Conservation (phyloP, 2,888 invertebrate genomes). For the Dryobota labecula region DNA sequence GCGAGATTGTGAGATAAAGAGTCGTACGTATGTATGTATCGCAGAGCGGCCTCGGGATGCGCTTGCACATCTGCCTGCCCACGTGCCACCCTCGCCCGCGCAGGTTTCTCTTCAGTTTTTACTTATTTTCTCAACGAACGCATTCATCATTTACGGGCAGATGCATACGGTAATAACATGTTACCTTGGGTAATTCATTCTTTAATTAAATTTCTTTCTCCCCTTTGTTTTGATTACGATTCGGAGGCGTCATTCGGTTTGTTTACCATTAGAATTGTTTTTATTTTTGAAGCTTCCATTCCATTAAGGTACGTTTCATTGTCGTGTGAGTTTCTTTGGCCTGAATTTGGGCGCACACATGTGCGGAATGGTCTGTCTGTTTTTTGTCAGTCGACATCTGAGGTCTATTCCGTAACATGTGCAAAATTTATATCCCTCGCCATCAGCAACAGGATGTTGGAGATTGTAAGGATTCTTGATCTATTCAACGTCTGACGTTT, state of each 20-base stretch:
- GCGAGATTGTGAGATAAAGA: conserved; percentile 83
- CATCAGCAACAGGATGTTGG: conserved; percentile 77
- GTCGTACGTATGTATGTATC: conserved; percentile 73
- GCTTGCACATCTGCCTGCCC: conserved; percentile 88
- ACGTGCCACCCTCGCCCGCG: conserved; percentile 87
- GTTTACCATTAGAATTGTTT: conserved; percentile 67
- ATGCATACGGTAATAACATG: conserved; percentile 85
- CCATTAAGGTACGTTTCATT: conserved; percentile 64
- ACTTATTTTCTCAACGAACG: conserved; percentile 79
- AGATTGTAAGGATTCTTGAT: conserved; percentile 76
- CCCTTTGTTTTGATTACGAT: conserved; percentile 72
- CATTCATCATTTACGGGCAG: conserved; percentile 87
- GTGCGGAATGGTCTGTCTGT: conserved; percentile 80
- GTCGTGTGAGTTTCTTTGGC: conserved; percentile 74
- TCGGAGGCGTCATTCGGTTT: conserved; percentile 74
- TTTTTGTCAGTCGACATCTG: conserved; percentile 87
- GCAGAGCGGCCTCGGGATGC: conserved; percentile 78
- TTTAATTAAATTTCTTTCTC: conserved; percentile 84
- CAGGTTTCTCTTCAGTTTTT: conserved; percentile 83
- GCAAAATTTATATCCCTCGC: conserved; percentile 79
- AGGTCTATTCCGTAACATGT: conserved; percentile 84
- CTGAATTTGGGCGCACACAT: conserved; percentile 81
- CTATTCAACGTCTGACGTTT: conserved; percentile 51
- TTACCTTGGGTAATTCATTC: conserved; percentile 80
- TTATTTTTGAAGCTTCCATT: conserved; percentile 66